Evolutionary conservation across 2,888 invertebrate genomes (phyloP), one percentile per base, ranked within the genome.

Genomic region (Alsophila aescularia): DNA sequence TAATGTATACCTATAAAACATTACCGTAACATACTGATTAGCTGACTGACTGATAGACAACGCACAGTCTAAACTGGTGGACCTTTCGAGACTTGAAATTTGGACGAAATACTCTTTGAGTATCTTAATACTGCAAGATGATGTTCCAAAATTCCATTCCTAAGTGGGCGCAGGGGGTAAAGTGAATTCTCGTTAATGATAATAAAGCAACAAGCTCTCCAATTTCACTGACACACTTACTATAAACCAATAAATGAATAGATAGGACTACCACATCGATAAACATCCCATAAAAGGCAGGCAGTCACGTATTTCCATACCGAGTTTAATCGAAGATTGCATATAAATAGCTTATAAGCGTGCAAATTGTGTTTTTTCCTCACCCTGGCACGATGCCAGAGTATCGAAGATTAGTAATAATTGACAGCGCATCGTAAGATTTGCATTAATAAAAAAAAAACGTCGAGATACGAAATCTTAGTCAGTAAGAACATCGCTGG

Each of bases 371-470:
- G 72, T 73, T 71, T 75, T 76, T 75, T 72, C 73, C 70, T 62
- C 64, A 58, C 60, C 42, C 69, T 86, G 86, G 85, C 81, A 4
- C 27, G n/a, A 13, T 48, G 85, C 86, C 86, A 86, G 64, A 52
- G 62, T 71, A 71, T 76, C 70, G 72, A 70, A 72, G 82, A 77
- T 78, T 78, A 70, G 67, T 66, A 74, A 79, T 76, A 72, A 79
- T 78, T 76, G 82, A 78, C 80, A 79, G 72, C 74, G 66, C 71
- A 69, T 78, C 80, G 77, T 82, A 79, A 71, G 66, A 67, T 70
- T 70, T 62, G 62, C 65, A 65, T 63, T 64, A 64, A 63, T 67
- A 70, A 66, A 58, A 63, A n/a, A 52, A 37, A 14, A 43, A 58
- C 45, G 37, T 16, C 2, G 53, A 56, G 3, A 4, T 32, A 21